These are phyloP conservation scores for Heliothis virescens DNA, from an alignment of 1,140 invertebrate genomes.

Conservation along the genomic window DNA sequence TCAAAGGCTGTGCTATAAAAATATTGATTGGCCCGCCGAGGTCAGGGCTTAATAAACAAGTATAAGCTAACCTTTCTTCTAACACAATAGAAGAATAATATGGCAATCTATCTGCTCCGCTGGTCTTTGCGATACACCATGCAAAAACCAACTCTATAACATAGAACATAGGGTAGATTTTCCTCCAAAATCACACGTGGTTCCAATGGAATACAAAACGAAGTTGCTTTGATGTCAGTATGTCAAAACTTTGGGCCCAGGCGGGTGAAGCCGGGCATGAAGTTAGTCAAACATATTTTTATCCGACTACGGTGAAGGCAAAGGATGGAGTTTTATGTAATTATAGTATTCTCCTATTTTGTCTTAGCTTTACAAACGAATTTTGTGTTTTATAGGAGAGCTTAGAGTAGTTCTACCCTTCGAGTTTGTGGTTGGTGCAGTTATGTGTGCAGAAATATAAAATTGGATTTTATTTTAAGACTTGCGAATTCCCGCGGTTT, in stretches of 20 bases:
- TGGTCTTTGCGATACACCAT: neutral
- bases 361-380: neutral
- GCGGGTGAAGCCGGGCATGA: constrained; percentile 16
- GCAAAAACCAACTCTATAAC: neutral
- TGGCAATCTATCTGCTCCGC: constrained; percentile 15
- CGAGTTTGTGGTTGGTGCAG: too few species aligned
- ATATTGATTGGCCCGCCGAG: neutral
- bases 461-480: too few species aligned
- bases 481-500: too few species aligned
- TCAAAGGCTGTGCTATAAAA: neutral
- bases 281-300: constrained; percentile 32
- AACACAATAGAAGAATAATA: constrained; percentile 34
- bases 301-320: constrained; percentile 2
- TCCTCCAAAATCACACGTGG: neutral
- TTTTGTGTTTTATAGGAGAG: too few species aligned
- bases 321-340: constrained; percentile 5
- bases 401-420: too few species aligned
- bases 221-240: constrained; percentile 35
- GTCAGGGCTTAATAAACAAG: neutral
- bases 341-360: neutral
- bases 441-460: too few species aligned
- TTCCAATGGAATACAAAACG: constrained; percentile 41
- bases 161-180: neutral
- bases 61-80: constrained; percentile 18
- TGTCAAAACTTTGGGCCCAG: constrained; percentile 29